Evolutionary conservation across 2,888 invertebrate genomes (phyloP), one percentile per base, ranked within the genome.

Genomic region (Meghimatium bilineatum): DNA sequence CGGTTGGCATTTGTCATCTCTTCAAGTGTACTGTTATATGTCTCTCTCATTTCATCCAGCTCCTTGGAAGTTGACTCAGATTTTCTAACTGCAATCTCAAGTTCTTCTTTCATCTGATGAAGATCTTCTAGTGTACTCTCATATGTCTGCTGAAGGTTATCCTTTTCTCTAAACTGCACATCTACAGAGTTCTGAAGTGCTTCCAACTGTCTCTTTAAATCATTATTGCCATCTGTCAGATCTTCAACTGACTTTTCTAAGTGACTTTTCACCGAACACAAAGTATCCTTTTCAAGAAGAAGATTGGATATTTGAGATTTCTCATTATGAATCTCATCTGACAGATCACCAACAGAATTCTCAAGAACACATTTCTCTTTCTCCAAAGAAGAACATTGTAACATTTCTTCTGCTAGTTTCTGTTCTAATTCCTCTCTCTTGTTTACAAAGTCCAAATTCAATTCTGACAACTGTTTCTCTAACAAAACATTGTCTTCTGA

Each of bases 231-330:
- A 0, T 29, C 38, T 36, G 81, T 75, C 34, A 81, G 81, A 6
- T 81, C 74, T 32, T 29, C 17, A n/a, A 81, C 38, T 38, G 81
- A n/a, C 26, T 20, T 74, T 44, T 81, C 81, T 20, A 81, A 32
- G 20, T 66, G 49, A 29, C 14, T n/a, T 60, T 29, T 63, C 29
- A 20, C 20, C 34, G 56, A 52, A 60, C 1, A 32, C 29, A 71
- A 38, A 56, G 14, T 12, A 14, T 80, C 56, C 17, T 72, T 80
- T 36, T 81, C 81, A 17, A 63, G 60, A 1, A 14, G 0, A 23
- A 81, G 38, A 23, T 60, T 34, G 0, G 0, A 20, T 12, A 36
- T 26, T 23, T 29, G 12, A 44, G 74, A 29, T 38, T 38, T 74
- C 32, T 75, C 81, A 34, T 63, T 36, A n/a, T 81, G 72, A 49